phyloP scores from a whole-genome alignment of 1,140 invertebrate genomes.

The Meloidogyne chitwoodi region DNA sequence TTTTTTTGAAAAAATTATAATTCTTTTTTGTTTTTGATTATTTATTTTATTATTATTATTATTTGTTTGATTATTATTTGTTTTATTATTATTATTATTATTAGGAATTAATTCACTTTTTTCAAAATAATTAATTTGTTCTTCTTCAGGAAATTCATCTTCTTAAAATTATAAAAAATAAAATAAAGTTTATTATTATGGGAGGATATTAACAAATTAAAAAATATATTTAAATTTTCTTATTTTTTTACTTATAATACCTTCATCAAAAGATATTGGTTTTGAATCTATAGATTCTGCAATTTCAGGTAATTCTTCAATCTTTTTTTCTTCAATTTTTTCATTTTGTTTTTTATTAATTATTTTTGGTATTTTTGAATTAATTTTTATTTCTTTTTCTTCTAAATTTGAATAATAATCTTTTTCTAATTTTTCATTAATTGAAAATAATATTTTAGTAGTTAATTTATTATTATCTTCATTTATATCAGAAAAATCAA shows the following conservation, averaged over 20 bases:
- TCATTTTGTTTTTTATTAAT: background rate
- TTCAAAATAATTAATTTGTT: background rate
- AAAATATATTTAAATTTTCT: background rate
- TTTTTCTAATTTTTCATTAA: slow-evolving; percentile 27
- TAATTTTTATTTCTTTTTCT: background rate
- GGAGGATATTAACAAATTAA: too few relatives aligned
- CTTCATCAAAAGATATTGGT: slow-evolving; percentile 27
- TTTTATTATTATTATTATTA: background rate
- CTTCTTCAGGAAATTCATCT: background rate
- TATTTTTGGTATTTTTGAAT: background rate
- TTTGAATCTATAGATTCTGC: slow-evolving; percentile 35
- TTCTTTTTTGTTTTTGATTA: background rate
- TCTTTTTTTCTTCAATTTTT: background rate
- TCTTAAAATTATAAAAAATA: background rate
- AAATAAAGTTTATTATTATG: too few relatives aligned
- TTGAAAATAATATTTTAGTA: slow-evolving; percentile 42
- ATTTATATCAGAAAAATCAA: slow-evolving; percentile 45
- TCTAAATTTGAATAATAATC: slow-evolving; percentile 14
- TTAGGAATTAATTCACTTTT: background rate
- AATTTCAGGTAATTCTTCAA: slow-evolving; percentile 37
- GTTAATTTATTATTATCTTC: slow-evolving; percentile 43
- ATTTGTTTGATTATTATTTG: background rate
- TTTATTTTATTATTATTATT: background rate
- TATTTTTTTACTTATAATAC: background rate
- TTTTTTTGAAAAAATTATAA: slow-evolving; percentile 8